A percentile compares a stretch with the other conserved stretches of the same genome.
Evolutionary conservation across 2,888 invertebrate genomes (phyloP).

Genomic region (Metalampra italica): DNA sequence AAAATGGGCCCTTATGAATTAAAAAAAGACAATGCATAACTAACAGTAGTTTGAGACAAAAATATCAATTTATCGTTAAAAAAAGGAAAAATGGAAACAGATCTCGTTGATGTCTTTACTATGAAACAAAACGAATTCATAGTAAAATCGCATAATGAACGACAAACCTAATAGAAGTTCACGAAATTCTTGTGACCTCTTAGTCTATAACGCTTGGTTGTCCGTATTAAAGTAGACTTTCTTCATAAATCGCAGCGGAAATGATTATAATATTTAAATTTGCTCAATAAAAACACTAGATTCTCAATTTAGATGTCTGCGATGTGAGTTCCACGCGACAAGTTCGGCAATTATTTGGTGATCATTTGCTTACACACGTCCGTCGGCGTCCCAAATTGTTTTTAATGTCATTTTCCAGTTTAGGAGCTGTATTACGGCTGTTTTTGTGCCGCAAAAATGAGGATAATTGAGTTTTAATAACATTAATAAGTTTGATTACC

Average conservation of each 20-base stretch:
- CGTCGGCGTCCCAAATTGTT: neutral
- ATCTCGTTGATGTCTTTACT: conserved; percentile 69
- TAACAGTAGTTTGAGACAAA: too few species aligned
- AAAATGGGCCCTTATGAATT: too few species aligned
- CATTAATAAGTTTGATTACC: conserved; percentile 32
- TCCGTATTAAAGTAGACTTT: too few species aligned
- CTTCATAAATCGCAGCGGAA: neutral
- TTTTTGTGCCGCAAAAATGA: conserved; percentile 16
- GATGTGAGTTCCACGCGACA: neutral
- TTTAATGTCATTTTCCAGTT: neutral
- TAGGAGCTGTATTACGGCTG: neutral
- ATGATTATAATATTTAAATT: neutral
- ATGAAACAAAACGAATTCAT: conserved; percentile 16
- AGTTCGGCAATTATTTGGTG: neutral
- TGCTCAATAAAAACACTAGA: too few species aligned
- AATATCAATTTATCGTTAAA: too few species aligned
- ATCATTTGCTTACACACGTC: neutral
- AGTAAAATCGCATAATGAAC: neutral
- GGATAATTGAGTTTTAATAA: conserved; percentile 31
- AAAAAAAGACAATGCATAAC: too few species aligned
- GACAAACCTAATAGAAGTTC: too few species aligned
- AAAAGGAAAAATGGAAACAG: neutral
- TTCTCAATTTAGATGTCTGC: neutral
- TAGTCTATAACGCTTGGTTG: neutral
- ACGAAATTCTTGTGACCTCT: too few species aligned